Percentiles rank a stretch among this genome's conserved stretches.
Conservation (phyloP, 2,888 invertebrate species). For the Lepidochitona cinerea region DNA sequence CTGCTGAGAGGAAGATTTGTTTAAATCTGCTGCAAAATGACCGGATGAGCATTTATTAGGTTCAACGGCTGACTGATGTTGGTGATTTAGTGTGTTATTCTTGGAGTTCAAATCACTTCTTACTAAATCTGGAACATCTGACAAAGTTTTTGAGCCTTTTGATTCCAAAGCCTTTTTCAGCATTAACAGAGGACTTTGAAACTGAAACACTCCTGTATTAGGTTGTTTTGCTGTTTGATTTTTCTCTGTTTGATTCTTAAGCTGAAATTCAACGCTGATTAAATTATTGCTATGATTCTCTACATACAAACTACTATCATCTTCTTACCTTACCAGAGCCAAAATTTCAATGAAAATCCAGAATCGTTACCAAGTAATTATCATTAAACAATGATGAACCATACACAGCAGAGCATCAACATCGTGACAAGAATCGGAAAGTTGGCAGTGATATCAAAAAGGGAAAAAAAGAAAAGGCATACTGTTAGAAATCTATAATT, state of each 20-base stretch:
- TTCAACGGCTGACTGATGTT: too few species aligned
- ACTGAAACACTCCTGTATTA: neutral
- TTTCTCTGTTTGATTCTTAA: neutral
- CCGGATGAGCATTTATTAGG: too few species aligned
- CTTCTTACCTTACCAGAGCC: constrained; percentile 74
- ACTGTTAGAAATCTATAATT: neutral
- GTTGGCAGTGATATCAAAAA: neutral
- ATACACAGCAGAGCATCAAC: too few species aligned
- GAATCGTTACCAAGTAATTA: too few species aligned
- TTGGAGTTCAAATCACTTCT: neutral
- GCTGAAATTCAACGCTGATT: neutral
- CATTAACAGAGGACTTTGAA: neutral
- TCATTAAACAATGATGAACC: too few species aligned
- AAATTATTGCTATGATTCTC: neutral
- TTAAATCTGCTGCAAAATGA: too few species aligned
- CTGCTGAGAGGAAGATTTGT: too few species aligned
- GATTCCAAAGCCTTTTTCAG: constrained; percentile 9
- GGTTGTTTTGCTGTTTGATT: neutral
- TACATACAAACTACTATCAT: too few species aligned
- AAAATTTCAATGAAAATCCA: constrained; percentile 35
- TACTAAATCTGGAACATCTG: neutral
- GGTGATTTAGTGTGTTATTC: too few species aligned
- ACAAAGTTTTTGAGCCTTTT: neutral
- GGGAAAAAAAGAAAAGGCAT: constrained; percentile 3
- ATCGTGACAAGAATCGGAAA: constrained; percentile 19